phyloP scores from a whole-genome alignment of 2,888 invertebrate species.

The Sisyra terminalis region DNA sequence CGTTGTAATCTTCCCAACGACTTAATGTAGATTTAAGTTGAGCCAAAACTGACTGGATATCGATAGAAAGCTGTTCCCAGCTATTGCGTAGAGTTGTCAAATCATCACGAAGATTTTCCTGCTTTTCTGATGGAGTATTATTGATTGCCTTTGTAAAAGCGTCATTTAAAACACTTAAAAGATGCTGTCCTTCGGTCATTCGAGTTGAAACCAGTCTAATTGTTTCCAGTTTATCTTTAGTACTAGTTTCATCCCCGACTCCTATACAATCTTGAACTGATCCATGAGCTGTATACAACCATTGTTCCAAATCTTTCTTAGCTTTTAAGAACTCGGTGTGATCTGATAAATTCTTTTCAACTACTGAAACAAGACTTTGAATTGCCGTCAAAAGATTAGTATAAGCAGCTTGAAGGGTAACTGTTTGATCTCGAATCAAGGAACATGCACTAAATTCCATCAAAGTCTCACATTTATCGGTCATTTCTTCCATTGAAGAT shows the following conservation, averaged over 20 bases:
- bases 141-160: conserved; percentile 73
- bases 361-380: conserved; percentile 67
- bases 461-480: conserved; percentile 71
- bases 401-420: conserved; percentile 67
- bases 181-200: conserved; percentile 70
- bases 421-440: conserved; percentile 73
- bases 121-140: conserved; percentile 63
- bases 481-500: conserved; percentile 63
- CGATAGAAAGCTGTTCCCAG: conserved; percentile 81
- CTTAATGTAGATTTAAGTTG: conserved; percentile 67
- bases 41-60: conserved; percentile 71
- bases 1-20: conserved; percentile 78
- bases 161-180: conserved; percentile 67
- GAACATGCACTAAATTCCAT: conserved; percentile 76
- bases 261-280: conserved; percentile 70
- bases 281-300: conserved; percentile 68
- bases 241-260: conserved; percentile 58
- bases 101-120: conserved; percentile 57
- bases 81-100: conserved; percentile 64
- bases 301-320: conserved; percentile 65
- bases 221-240: conserved; percentile 66
- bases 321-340: conserved; percentile 82
- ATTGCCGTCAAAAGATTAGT: conserved; percentile 61
- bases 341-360: conserved; percentile 80
- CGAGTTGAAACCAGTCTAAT: conserved; percentile 49